A percentile compares a stretch with the other conserved stretches of the same genome.
Conservation (phyloP, 2,888 invertebrate species). For the Spilosoma lubricipeda region DNA sequence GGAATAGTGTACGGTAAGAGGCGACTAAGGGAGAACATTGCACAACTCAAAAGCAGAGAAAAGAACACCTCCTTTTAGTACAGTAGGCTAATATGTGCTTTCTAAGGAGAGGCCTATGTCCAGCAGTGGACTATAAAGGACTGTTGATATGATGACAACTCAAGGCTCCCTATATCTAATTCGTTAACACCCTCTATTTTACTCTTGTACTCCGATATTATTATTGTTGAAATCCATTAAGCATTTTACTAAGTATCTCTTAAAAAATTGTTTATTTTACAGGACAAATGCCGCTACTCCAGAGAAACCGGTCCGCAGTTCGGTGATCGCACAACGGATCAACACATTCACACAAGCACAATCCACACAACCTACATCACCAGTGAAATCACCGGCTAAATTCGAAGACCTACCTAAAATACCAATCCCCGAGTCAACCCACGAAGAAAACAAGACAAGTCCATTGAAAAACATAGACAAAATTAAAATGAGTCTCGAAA, state of each 20-base stretch:
- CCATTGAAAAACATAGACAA: conserved; percentile 83
- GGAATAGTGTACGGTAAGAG: too few species aligned
- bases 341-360: conserved; percentile 81
- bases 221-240: too few species aligned
- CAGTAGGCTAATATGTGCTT: too few species aligned
- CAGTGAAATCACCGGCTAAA: conserved; percentile 61
- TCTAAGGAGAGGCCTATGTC: too few species aligned
- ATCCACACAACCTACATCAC: conserved; percentile 53
- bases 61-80: too few species aligned
- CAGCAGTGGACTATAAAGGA: too few species aligned
- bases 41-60: too few species aligned
- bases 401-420: conserved; percentile 47
- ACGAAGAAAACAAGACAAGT: conserved; percentile 70
- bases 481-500: conserved; percentile 81
- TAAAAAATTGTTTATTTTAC: conserved; percentile 23
- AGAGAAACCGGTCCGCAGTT: conserved; percentile 89
- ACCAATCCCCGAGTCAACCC: conserved; percentile 52
- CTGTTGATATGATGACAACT: background rate
- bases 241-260: too few species aligned
- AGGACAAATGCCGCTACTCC: conserved; percentile 80
- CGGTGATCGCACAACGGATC: conserved; percentile 88
- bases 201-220: too few species aligned
- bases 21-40: too few species aligned
- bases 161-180: background rate
- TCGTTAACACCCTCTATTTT: background rate